phyloP scores from a whole-genome alignment of 2,113 vertebrate genomes.

The Andinoacara biseriatus region DNA sequence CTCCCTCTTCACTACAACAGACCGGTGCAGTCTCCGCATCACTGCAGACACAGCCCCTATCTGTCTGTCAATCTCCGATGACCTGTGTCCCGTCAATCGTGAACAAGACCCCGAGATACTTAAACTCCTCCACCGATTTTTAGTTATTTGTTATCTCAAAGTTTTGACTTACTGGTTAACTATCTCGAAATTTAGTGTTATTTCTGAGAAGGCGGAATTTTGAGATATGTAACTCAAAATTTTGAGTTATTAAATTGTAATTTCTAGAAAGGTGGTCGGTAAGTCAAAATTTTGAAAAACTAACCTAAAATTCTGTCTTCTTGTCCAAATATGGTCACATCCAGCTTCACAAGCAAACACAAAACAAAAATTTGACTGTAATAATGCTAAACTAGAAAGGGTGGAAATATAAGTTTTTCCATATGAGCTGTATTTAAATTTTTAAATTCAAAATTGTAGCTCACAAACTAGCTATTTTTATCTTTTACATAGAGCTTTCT shows the following conservation, averaged over 20 bases:
- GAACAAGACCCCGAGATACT: no score
- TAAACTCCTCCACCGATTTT: no score
- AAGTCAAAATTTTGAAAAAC: neutral
- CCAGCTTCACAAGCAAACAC: neutral
- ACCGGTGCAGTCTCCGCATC: no score
- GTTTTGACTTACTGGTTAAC: no score
- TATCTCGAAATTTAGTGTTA: neutral
- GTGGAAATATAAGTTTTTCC: neutral
- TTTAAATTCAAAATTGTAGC: neutral
- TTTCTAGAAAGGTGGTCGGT: neutral
- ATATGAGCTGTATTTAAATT: neutral
- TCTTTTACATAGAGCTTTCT: neutral
- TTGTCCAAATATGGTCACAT: neutral
- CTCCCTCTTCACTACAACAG: no score
- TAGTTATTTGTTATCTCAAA: no score
- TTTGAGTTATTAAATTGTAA: neutral
- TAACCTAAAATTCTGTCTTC: neutral
- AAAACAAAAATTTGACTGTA: neutral
- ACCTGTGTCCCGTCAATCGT: no score
- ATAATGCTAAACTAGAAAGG: neutral
- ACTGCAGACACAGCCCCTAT: no score
- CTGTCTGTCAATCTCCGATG: no score
- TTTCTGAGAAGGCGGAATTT: neutral
- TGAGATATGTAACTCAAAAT: neutral
- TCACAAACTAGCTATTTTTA: neutral